Percentiles rank a stretch among this genome's conserved stretches.
These are phyloP conservation scores for Epirrita christyi DNA, from an alignment of 2,888 invertebrate genomes.

Conservation along the genomic window DNA sequence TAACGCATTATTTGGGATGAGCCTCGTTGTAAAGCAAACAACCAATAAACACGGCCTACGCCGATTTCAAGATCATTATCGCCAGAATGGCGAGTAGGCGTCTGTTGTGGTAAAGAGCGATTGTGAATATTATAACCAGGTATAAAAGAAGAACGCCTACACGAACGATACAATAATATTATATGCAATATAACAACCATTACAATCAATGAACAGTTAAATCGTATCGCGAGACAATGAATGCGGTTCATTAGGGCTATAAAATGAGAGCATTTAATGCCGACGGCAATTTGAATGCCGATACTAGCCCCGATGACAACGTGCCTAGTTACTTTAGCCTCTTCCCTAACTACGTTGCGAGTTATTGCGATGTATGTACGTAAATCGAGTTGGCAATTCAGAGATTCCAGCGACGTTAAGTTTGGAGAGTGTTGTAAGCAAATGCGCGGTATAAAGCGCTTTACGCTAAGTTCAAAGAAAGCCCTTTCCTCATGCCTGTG, in stretches of 20 bases:
- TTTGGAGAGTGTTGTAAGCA: slow-evolving; percentile 13
- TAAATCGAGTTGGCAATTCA: slow-evolving; percentile 42
- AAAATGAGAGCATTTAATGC: slow-evolving; percentile 58
- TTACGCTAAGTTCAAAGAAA: slow-evolving; percentile 55
- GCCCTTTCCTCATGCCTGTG: slow-evolving; percentile 55
- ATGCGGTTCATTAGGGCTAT: slow-evolving; percentile 71
- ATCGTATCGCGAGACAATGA: slow-evolving; percentile 66
- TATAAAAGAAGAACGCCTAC: slow-evolving; percentile 54
- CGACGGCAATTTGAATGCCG: slow-evolving; percentile 58
- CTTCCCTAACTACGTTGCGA: slow-evolving; percentile 65
- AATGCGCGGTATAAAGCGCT: slow-evolving; percentile 40
- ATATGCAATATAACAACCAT: slow-evolving; percentile 58
- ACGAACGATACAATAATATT: slow-evolving; percentile 52
- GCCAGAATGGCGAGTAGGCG: slow-evolving; percentile 65
- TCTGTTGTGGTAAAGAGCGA: slow-evolving; percentile 62
- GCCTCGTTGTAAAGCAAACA: slow-evolving; percentile 50
- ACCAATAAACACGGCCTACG: slow-evolving; percentile 77
- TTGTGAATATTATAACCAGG: slow-evolving; percentile 73
- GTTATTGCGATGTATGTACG: slow-evolving; percentile 58
- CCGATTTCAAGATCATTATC: slow-evolving; percentile 78
- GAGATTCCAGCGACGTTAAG: slow-evolving; percentile 17
- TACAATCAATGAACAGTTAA: slow-evolving; percentile 70
- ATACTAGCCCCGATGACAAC: slow-evolving; percentile 54
- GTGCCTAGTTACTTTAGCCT: slow-evolving; percentile 56
- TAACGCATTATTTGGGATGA: slow-evolving; percentile 47